Evolutionary conservation across 1,140 invertebrate genomes (phyloP), one percentile per base, ranked within the genome.

Genomic region (Drosophila subpulchrella): DNA sequence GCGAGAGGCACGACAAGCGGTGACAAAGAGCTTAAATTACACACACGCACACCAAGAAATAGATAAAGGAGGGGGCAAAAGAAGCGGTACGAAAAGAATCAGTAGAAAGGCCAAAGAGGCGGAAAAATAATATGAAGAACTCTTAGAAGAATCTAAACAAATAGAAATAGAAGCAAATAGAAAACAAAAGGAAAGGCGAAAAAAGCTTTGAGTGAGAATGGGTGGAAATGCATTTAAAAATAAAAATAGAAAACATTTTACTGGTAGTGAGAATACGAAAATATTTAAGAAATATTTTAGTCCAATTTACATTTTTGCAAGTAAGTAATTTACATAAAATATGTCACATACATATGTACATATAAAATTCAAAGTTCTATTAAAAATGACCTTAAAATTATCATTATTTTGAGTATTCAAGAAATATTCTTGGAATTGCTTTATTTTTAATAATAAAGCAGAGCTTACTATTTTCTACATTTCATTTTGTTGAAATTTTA

Each of bases 11-110:
- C 30, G 24, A 48, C 24, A 30, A 8, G n/a, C 13, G 15, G 32
- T 53, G 50, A 36, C 15, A 53, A 20, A 17, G 30, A 48, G 47
- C 47, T 50, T 50, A 30, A 30, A 50, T 50, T 50, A 6, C 48
- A 50, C 27, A 15, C 30, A 50, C 48, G 30, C 30, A 51, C 48
- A 47, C 44, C 2, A 47, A 13, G 20, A 47, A 47, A 47, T 47
- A 24, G 42, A 20, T 20, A 20, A 32, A n/a, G 47, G 47, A 48
- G 27, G n/a, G 47, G 47, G 27, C 24, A 48, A 48, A 24, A 11
- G 8, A 50, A 15, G 44, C 44, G 11, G 44, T 46, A 6, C 10
- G 4, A 50, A 17, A 50, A 11, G 8, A 51, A 51, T 7, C 4
- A 34, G 8, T 5, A 15, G n/a, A 17, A 34, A 6, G 27, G 48